Percentiles rank a stretch among this genome's conserved stretches.
Conservation (phyloP, 2,888 invertebrate genomes). For the Imbricaverruca yamaguchii region DNA sequence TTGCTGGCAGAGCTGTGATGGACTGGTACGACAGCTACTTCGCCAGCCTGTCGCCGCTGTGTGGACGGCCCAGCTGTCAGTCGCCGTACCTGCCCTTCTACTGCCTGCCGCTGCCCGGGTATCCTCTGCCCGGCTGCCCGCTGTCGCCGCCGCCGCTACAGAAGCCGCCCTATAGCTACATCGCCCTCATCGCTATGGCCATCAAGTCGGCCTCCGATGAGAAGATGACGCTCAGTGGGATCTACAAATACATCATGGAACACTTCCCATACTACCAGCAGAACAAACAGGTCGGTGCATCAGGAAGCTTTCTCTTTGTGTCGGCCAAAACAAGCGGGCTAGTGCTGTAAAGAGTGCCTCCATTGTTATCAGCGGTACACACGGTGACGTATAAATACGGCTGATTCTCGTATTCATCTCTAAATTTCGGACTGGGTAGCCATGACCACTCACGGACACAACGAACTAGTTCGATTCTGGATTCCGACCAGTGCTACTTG, state of each 20-base stretch:
- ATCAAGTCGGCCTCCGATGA: constrained; percentile 45
- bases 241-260: constrained; percentile 49
- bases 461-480: no score
- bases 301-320: no score
- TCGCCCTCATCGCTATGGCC: constrained; percentile 48
- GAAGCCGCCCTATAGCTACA: constrained; percentile 40
- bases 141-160: constrained; percentile 22
- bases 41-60: background rate
- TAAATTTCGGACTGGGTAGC: no score
- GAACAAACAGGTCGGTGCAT: constrained; percentile 32
- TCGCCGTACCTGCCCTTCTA: constrained; percentile 13
- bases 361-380: no score
- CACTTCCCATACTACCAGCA: constrained; percentile 44
- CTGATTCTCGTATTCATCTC: no score
- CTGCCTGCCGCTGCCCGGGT: constrained; percentile 5
- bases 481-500: no score
- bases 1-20: background rate
- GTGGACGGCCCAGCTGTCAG: background rate
- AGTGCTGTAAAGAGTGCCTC: no score
- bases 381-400: no score
- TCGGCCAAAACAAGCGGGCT: no score
- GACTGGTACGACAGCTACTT: background rate
- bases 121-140: background rate
- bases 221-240: constrained; percentile 46
- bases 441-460: no score